Conservation (phyloP, 2,888 invertebrate genomes). For the Endomychus coccineus region DNA sequence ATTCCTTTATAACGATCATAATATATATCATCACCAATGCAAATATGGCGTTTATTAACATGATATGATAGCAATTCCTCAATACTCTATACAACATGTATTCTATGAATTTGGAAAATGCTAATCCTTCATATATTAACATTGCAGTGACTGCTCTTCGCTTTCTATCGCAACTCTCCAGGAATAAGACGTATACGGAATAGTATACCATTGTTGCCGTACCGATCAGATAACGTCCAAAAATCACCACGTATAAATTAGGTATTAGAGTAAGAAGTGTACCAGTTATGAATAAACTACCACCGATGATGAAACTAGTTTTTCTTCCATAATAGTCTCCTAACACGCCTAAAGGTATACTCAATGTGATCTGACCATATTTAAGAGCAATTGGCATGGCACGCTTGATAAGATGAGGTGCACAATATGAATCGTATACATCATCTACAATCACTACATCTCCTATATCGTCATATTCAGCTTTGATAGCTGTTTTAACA, state of each 20-base stretch:
- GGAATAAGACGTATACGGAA: constrained; percentile 7
- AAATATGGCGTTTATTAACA: constrained; percentile 3
- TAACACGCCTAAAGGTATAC: constrained; percentile 6
- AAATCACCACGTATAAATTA: constrained; percentile 4
- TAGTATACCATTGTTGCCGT: constrained; percentile 10
- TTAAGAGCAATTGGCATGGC: constrained; percentile 6
- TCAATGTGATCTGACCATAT: constrained; percentile 10
- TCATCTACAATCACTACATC: constrained; percentile 8
- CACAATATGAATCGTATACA: constrained; percentile 3
- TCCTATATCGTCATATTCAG: constrained; percentile 10
- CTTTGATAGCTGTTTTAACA: constrained; percentile 4
- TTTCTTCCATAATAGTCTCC: constrained; percentile 12
- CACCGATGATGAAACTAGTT: constrained; percentile 5
- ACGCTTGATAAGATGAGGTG: constrained; percentile 1
- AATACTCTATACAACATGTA: constrained; percentile 5
- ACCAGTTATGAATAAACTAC: constrained; percentile 7
- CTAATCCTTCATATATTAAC: constrained; percentile 9
- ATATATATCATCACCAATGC: background rate
- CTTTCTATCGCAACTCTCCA: constrained; percentile 4
- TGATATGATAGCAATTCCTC: background rate
- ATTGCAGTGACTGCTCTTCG: constrained; percentile 3
- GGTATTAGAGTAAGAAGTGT: constrained; percentile 3
- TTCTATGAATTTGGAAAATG: constrained; percentile 4
- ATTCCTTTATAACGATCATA: constrained; percentile 4
- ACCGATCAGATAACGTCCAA: constrained; percentile 10